phyloP scores from a whole-genome alignment of 2,113 vertebrate species.

The Speoplatyrhinus poulsoni region DNA sequence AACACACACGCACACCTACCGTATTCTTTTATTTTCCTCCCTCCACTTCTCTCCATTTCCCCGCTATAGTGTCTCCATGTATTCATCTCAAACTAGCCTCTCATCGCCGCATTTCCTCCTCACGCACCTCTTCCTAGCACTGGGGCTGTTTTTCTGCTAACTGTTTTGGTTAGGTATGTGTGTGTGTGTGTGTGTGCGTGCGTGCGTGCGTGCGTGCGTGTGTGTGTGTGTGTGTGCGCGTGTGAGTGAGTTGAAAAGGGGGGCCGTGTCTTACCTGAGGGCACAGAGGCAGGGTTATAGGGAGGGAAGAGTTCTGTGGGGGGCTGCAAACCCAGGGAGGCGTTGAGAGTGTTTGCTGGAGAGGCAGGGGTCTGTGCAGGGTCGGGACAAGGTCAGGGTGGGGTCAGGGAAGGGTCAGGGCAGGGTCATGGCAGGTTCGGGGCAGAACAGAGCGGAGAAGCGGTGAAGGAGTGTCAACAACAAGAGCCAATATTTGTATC shows the following conservation, averaged over 20 bases:
- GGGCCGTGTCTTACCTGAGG: slow-evolving; percentile 87
- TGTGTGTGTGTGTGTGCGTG: slow-evolving; percentile 11
- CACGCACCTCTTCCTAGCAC: slow-evolving; percentile 22
- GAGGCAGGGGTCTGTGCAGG: slow-evolving; percentile 90
- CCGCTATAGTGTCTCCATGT: slow-evolving; percentile 15
- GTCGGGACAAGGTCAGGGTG: background rate
- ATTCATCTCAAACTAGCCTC: slow-evolving; percentile 6
- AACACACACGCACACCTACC: slow-evolving; percentile 36
- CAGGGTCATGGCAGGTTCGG: too few species aligned
- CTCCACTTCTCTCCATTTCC: slow-evolving; percentile 12
- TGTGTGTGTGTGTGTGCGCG: slow-evolving; percentile 5
- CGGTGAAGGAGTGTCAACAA: background rate
- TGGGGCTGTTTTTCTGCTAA: background rate
- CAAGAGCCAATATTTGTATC: background rate
- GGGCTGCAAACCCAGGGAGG: slow-evolving; percentile 87
- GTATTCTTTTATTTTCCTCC: background rate
- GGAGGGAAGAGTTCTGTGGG: slow-evolving; percentile 90
- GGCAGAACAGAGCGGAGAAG: slow-evolving; percentile 9
- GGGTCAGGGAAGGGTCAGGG: background rate
- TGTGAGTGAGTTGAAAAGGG: slow-evolving; percentile 38
- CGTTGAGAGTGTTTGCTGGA: slow-evolving; percentile 95
- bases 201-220: background rate
- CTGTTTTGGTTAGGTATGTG: background rate
- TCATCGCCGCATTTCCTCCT: slow-evolving; percentile 7
- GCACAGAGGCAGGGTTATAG: slow-evolving; percentile 93